phyloP scores from a whole-genome alignment of 1,140 invertebrate species.

The Habropoda laboriosa region DNA sequence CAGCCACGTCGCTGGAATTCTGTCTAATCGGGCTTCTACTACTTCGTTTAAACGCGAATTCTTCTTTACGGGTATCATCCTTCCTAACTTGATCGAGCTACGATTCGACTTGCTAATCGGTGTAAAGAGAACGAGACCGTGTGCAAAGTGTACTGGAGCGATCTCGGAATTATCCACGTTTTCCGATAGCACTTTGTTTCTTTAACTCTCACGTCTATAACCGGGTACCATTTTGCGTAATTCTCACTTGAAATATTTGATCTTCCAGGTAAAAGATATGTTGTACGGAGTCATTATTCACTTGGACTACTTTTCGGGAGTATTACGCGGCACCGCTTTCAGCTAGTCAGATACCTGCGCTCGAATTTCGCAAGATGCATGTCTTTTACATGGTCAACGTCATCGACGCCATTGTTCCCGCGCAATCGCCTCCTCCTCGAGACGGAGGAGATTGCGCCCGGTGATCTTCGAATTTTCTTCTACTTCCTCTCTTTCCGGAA shows the following conservation, averaged over 20 bases:
- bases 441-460: no score
- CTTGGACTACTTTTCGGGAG: constrained; percentile 68
- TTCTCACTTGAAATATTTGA: no score
- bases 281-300: constrained; percentile 70
- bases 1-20: not conserved
- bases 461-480: no score
- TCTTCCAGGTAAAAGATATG: no score
- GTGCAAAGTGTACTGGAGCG: no score
- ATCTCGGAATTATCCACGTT: no score
- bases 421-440: not conserved
- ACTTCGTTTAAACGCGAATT: not conserved
- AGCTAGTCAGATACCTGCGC: not conserved
- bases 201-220: no score
- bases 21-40: constrained; percentile 5
- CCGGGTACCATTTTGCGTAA: no score
- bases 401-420: constrained; percentile 6
- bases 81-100: not conserved
- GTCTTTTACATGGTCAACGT: not conserved
- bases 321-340: constrained; percentile 47
- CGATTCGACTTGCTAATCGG: no score
- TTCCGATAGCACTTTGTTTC: no score
- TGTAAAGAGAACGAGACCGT: no score
- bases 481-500: no score
- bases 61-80: not conserved
- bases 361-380: not conserved